These are phyloP conservation scores for Drosophila kepulauana DNA, from an alignment of 1,140 invertebrate species.

Conservation along the genomic window DNA sequence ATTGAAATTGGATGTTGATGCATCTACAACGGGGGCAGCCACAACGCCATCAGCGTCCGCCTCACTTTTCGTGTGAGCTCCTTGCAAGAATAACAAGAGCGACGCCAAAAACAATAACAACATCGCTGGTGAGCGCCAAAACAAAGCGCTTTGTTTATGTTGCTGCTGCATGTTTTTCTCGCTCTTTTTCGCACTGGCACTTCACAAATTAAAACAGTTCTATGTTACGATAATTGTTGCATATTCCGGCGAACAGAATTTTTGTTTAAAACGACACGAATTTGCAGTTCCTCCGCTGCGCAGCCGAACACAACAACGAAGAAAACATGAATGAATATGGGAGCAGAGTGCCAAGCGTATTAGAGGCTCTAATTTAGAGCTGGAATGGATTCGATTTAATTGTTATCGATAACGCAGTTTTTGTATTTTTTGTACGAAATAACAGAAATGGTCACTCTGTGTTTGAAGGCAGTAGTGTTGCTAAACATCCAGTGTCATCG, in stretches of 20 bases:
- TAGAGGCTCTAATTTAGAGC: no score
- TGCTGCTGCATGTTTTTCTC: conserved; percentile 29
- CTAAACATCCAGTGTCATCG: conserved; percentile 9
- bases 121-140: conserved; percentile 36
- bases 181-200: conserved; percentile 12
- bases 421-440: not conserved
- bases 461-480: conserved; percentile 15
- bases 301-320: conserved; percentile 37
- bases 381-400: not conserved
- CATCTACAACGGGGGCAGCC: conserved; percentile 27
- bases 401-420: no score
- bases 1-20: conserved; percentile 53
- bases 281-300: conserved; percentile 1
- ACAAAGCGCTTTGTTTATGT: conserved; percentile 50
- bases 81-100: conserved; percentile 56
- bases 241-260: conserved; percentile 26
- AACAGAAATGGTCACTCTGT: not conserved
- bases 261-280: conserved; percentile 1
- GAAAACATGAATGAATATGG: conserved; percentile 41
- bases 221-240: conserved; percentile 40
- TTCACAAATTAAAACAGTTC: conserved; percentile 7
- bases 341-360: conserved; percentile 5
- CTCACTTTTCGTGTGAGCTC: conserved; percentile 35
- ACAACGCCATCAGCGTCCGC: conserved; percentile 22
- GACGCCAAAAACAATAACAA: conserved; percentile 49